Base-by-base conservation (phyloP, 1,140 invertebrate species). In the Telenomus remus region DNA sequence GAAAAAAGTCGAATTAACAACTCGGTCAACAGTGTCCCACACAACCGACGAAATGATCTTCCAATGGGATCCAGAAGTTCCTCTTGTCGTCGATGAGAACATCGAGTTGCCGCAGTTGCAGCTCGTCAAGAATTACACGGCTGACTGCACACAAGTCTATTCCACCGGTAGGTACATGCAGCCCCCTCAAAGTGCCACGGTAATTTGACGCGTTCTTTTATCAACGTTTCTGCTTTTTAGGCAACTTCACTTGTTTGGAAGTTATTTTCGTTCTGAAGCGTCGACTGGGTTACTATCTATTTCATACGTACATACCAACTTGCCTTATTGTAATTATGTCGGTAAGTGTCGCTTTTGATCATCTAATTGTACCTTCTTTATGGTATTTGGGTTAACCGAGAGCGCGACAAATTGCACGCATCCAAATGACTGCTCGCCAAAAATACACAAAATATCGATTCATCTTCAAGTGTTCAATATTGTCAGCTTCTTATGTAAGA, bases 41-140 rank as follows among this genome's bases (percentile, higher is more conserved):
- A 96, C 95, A 19, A 96, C 95, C 15, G 95, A 96, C 78, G 95
- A 97, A 85, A 91, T 97, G 90, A 92, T 96, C 64, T 96, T 96
- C 86, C 93, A 95, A 83, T 96, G 95, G 95, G 94, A 96, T 84
- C 94, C 94, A 3, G 94, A 95, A 54, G 93, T 95, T 8, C 95
- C 94, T 0, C 87, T 96, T n/a, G 95, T 95, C 37, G 95, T 96
- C n/a, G 94, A 95, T 70, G 94, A 95, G 82, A 94, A 95, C 84
- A 96, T 96, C 44, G 94, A 96, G 85, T 84, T 97, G 75, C 95
- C 95, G 3, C 95, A 96, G 81, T 89, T 96, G 48, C 94, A 95
- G 39, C 88, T 96, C 55, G 93, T 95, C 37, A 92, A 94, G 80
- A 96, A 95, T 84, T 91, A 92, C 65, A 96, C 94, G 0, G 95